Evolutionary conservation across 2,797 vertebrate genomes (phyloP).

Genomic region (Danio choprae): DNA sequence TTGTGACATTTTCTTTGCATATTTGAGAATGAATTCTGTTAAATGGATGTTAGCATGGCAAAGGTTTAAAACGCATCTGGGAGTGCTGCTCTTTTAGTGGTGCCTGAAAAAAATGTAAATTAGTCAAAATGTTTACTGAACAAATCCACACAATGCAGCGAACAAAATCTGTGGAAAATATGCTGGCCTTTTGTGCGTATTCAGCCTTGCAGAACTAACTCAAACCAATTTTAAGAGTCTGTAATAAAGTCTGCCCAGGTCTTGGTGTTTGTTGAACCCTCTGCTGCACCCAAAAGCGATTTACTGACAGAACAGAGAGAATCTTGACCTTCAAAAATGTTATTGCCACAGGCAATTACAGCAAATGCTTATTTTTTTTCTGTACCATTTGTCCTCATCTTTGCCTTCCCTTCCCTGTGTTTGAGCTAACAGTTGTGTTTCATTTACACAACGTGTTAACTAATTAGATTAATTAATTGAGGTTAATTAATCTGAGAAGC

Average conservation of each 20-base stretch:
- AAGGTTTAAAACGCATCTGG: too few species aligned
- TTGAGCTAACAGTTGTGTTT: slow-evolving; percentile 47
- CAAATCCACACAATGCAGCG: neutral
- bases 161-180: neutral
- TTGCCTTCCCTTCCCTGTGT: slow-evolving; percentile 1
- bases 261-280: slow-evolving; percentile 29
- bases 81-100: neutral
- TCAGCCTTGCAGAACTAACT: neutral
- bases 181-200: neutral
- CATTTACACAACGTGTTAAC: slow-evolving; percentile 56
- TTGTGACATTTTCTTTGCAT: neutral
- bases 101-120: neutral
- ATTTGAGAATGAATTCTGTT: neutral
- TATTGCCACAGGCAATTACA: slow-evolving; percentile 60
- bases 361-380: slow-evolving; percentile 41
- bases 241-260: slow-evolving; percentile 25
- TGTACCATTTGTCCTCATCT: slow-evolving; percentile 17
- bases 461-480: slow-evolving; percentile 69
- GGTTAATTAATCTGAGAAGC: slow-evolving; percentile 62
- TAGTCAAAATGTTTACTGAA: neutral
- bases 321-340: slow-evolving; percentile 64
- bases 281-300: slow-evolving; percentile 56
- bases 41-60: neutral
- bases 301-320: slow-evolving; percentile 53
- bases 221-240: slow-evolving; percentile 26